These are phyloP conservation scores for Apotomis turbidana DNA, from an alignment of 2,888 invertebrate genomes.

Conservation along the genomic window DNA sequence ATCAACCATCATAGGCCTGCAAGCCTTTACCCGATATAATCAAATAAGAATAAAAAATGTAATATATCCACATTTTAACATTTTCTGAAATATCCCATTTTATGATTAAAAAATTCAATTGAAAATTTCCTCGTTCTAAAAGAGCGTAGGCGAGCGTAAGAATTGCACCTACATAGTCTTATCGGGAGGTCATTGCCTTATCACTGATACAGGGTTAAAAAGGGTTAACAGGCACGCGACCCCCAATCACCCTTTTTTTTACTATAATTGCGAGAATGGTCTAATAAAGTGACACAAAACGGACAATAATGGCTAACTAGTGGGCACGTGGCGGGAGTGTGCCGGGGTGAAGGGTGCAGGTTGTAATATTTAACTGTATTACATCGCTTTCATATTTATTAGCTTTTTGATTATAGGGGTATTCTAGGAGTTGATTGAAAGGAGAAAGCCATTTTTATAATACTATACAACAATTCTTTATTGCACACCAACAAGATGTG, in stretches of 20 bases:
- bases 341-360: conserved; percentile 26
- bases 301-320: conserved; percentile 48
- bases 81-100: too few species aligned
- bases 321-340: conserved; percentile 48
- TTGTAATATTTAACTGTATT: conserved; percentile 6
- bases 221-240: conserved; percentile 28
- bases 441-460: too few species aligned
- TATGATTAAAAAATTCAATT: too few species aligned
- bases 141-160: too few species aligned
- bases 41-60: too few species aligned
- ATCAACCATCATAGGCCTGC: too few species aligned
- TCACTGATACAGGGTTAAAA: conserved; percentile 11
- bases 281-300: conserved; percentile 42
- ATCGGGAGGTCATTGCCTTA: not conserved
- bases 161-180: not conserved
- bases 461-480: too few species aligned
- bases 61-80: too few species aligned
- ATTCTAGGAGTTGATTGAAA: not conserved
- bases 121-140: too few species aligned
- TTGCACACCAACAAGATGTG: too few species aligned
- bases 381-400: conserved; percentile 28
- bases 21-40: too few species aligned
- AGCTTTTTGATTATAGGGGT: conserved; percentile 7
- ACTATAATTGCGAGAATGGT: conserved; percentile 36
- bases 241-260: conserved; percentile 20